Evolutionary conservation across 2,888 invertebrate genomes (phyloP), one percentile per base, ranked within the genome.

Genomic region (Coelinius sp.): DNA sequence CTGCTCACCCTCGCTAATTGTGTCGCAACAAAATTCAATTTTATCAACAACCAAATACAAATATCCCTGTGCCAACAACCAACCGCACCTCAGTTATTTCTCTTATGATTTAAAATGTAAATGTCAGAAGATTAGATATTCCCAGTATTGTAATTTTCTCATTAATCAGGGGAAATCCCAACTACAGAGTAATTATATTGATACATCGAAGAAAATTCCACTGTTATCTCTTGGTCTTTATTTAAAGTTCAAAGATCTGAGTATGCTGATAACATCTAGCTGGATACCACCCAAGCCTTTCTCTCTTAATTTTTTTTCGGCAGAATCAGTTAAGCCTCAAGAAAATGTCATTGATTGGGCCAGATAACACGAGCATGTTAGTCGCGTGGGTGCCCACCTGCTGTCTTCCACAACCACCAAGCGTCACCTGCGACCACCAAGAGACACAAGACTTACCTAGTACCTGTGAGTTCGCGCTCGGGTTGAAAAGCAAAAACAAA

Each of bases 371-470:
- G n/a, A 6, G 24, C 3, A 44, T 27, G 25, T 22, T 41, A 41
- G 70, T 67, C 62, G 67, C 67, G 49, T 66, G 63, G 24, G 31
- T 63, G 38, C 44, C 71, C 67, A 67, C 66, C 66, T 46, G 56
- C 53, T 67, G 53, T 63, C 41, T 63, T 31, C 14, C 24, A 56
- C 38, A 63, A 63, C 63, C 63, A 63, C 41, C 24, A 63, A 38
- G 78, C 76, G 75, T 79, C 85, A 85, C 84, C 84, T 84, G 84
- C 83, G 81, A 80, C 78, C 80, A 77, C 81, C 79, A 83, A 82
- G 80, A 41, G 41, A 84, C 77, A 75, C 66, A 14, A 31, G 22
- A 65, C 76, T 70, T 67, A 59, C 74, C 68, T 49, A 72, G 70
- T 72, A 75, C 20, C 46, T 4, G 46, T 20, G 46, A 20, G 8